Evolutionary conservation across 1,140 invertebrate species (phyloP).

Genomic region (Heliconius congener): DNA sequence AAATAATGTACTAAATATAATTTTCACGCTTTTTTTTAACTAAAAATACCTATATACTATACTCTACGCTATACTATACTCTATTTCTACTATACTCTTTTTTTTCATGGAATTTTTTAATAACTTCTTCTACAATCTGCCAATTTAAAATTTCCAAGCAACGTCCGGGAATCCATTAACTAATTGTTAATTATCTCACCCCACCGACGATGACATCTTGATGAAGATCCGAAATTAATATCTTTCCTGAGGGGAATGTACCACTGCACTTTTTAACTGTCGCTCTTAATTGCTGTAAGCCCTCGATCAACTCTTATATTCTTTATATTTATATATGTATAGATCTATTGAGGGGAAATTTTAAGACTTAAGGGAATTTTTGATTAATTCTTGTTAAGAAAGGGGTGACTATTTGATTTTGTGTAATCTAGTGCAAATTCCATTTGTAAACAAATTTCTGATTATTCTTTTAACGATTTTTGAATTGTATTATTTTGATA

Average conservation of each 20-base stretch:
- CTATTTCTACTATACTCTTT: too few relatives aligned
- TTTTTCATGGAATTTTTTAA: neutral
- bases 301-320: neutral
- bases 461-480: too few relatives aligned
- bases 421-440: neutral
- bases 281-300: slow-evolving; percentile 4
- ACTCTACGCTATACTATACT: too few relatives aligned
- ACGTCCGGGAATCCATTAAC: slow-evolving; percentile 14
- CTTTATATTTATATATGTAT: neutral
- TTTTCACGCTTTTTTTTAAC: neutral
- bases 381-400: neutral
- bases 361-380: neutral
- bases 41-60: neutral
- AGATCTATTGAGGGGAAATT: neutral
- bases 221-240: slow-evolving; percentile 19
- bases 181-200: slow-evolving; percentile 23
- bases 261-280: slow-evolving; percentile 15
- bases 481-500: too few relatives aligned
- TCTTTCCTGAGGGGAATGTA: slow-evolving; percentile 12
- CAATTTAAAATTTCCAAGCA: slow-evolving; percentile 16
- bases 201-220: slow-evolving; percentile 15
- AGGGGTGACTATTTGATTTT: neutral
- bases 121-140: neutral
- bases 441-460: neutral
- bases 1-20: neutral